Base-by-base conservation (phyloP, 2,797 vertebrate species). In the Phaenicophaeus curvirostris region DNA sequence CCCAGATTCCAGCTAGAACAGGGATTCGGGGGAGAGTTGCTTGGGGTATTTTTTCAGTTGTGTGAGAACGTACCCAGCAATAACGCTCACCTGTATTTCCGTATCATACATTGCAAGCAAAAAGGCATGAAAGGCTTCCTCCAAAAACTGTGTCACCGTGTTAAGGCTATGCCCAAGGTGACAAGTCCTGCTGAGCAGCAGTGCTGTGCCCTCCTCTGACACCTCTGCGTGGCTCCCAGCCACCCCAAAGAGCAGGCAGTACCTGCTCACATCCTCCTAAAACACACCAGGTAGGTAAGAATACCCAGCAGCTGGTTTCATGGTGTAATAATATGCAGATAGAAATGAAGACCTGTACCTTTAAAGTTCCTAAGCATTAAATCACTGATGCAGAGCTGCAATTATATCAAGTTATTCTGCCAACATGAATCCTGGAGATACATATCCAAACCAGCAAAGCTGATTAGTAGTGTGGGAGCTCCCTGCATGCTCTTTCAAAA, bases 381-480 rank as follows among this genome's bases (percentile, higher is more conserved):
- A 95, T 88, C 83, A 88, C 63, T 61, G 74, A 77, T 82, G 95
- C 68, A 95, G 90, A 93, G 67, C 42, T 10, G 82, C 95, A 97
- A 94, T 97, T 96, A 93, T 93, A 95, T 90, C 94, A 91, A 90
- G 90, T 93, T 89, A 95, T 92, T 96, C 93, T 96, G 63, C 87
- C 69, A 87, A 95, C 88, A 92, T 82, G 88, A 96, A 91, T 89
- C 91, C 81, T 80, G 65, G 95, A 92, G 93, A 96, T 78, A 93
- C 67, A 93, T 92, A 97, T 91, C 85, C 88, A 95, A 90, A 54
- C 59, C 89, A 89, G 95, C 87, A 92, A 96, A 96, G 94, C 95
- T 97, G 93, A 97, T 97, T 97, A 97, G 97, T 77, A 96, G 94
- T 96, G 96, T 91, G 95, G 96, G 95, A 96, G 90, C 94, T 89